These are phyloP conservation scores for Eilema depressum DNA, from an alignment of 2,888 invertebrate species.

Conservation along the genomic window DNA sequence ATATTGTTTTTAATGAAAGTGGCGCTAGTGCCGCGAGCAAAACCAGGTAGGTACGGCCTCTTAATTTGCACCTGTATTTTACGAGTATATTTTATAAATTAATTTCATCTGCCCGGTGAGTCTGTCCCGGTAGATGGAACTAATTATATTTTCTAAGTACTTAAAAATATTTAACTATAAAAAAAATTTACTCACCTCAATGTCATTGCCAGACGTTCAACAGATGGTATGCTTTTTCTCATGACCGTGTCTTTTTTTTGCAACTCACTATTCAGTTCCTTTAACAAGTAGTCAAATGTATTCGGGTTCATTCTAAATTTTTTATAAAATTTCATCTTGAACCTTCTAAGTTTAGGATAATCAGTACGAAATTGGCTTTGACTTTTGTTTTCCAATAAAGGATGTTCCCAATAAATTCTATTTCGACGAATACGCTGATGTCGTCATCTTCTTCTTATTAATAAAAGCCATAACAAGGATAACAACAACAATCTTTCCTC, in stretches of 20 bases:
- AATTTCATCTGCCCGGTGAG: conserved; percentile 32
- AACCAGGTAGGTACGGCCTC: conserved; percentile 31
- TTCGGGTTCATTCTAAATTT: conserved; percentile 25
- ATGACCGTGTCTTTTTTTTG: conserved; percentile 35
- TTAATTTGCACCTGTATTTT: conserved; percentile 27
- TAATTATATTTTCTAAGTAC: conserved; percentile 29
- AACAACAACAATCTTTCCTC: conserved; percentile 40
- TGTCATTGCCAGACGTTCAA: conserved; percentile 36
- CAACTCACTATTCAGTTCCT: conserved; percentile 28
- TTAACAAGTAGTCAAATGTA: neutral
- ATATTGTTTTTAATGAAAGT: conserved; percentile 26
- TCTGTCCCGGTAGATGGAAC: conserved; percentile 34
- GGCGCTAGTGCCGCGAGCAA: conserved; percentile 30
- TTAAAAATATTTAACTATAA: conserved; percentile 23
- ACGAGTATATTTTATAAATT: conserved; percentile 25
- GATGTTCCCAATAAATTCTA: conserved; percentile 38
- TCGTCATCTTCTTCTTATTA: conserved; percentile 30
- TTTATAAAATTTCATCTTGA: conserved; percentile 9
- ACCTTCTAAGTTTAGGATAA: neutral
- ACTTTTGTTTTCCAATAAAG: conserved; percentile 35
- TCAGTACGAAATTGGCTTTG: conserved; percentile 1
- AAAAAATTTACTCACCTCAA: conserved; percentile 30
- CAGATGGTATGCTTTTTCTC: conserved; percentile 39
- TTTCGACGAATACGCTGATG: conserved; percentile 21
- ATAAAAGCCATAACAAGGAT: conserved; percentile 36